Evolutionary conservation across 2,888 invertebrate species (phyloP).

Genomic region (Malthinus flaveolus): DNA sequence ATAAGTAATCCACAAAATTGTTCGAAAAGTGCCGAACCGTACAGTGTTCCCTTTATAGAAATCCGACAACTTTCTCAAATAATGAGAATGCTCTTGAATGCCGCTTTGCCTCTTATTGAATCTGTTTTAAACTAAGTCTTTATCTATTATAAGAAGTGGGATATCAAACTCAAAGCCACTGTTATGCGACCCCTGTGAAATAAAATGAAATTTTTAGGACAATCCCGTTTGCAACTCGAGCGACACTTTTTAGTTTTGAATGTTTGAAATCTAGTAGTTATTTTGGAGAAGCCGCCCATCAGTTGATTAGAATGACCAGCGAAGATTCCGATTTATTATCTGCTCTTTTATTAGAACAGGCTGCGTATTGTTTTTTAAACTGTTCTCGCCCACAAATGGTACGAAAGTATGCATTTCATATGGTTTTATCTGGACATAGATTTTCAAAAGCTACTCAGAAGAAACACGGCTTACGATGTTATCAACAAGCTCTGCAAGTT

Average conservation of each 20-base stretch:
- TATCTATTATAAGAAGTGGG: too few relatives aligned
- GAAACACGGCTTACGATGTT: constrained; percentile 89
- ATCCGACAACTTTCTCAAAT: too few relatives aligned
- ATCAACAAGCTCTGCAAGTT: constrained; percentile 87
- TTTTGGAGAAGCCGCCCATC: constrained; percentile 92
- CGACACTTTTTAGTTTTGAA: constrained; percentile 86
- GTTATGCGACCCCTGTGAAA: too few relatives aligned
- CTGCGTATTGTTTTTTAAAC: constrained; percentile 86
- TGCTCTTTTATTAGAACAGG: constrained; percentile 92
- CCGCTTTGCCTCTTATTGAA: too few relatives aligned
- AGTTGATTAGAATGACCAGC: constrained; percentile 92
- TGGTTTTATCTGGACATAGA: constrained; percentile 94
- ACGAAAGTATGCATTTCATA: constrained; percentile 94
- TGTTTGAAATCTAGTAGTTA: constrained; percentile 78
- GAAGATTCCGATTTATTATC: constrained; percentile 97
- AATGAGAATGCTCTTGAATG: too few relatives aligned
- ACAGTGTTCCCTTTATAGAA: too few relatives aligned
- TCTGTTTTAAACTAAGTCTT: too few relatives aligned
- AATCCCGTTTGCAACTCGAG: constrained; percentile 90
- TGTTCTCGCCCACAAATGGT: constrained; percentile 72
- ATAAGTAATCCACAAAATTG: too few relatives aligned
- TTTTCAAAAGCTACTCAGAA: constrained; percentile 92
- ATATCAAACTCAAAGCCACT: too few relatives aligned
- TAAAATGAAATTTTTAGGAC: constrained; percentile 59
- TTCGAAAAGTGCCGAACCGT: too few relatives aligned